A percentile compares a stretch with the other conserved stretches of the same genome.
Evolutionary conservation across 2,113 vertebrate genomes (phyloP).

Genomic region (Notothenia coriiceps): DNA sequence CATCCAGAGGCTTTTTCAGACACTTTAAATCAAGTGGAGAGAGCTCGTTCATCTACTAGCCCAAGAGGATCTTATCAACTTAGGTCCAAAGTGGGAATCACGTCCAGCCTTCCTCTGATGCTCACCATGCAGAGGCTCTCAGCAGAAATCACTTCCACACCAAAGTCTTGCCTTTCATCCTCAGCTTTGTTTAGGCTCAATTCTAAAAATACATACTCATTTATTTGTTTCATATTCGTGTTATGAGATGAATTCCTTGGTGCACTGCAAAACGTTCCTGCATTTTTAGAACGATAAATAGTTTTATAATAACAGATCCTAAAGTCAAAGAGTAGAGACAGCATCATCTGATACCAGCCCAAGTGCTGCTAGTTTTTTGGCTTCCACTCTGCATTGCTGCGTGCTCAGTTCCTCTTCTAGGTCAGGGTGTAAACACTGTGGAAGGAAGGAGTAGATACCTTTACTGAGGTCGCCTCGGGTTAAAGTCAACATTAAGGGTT

Average conservation of each 20-base stretch:
- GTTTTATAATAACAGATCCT: constrained; percentile 22
- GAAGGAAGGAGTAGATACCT: constrained; percentile 46
- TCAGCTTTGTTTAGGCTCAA: constrained; percentile 9
- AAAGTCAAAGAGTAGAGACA: constrained; percentile 62
- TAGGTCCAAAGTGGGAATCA: constrained; percentile 39
- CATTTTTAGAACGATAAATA: constrained; percentile 47
- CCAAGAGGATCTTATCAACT: constrained; percentile 44
- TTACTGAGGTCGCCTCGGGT: constrained; percentile 50
- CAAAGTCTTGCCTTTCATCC: background rate
- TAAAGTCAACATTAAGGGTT: constrained; percentile 71
- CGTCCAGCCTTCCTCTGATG: constrained; percentile 47
- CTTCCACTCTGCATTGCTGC: constrained; percentile 61
- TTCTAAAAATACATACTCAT: constrained; percentile 36
- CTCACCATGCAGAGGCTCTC: background rate
- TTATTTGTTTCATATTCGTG: constrained; percentile 18
- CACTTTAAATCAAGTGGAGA: constrained; percentile 57
- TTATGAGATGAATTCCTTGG: constrained; percentile 37
- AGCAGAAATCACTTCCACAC: constrained; percentile 31
- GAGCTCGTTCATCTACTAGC: constrained; percentile 42
- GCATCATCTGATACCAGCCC: constrained; percentile 69
- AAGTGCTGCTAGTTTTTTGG: constrained; percentile 65
- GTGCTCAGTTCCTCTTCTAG: constrained; percentile 51
- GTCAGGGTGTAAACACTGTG: constrained; percentile 64
- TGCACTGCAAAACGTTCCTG: constrained; percentile 35
- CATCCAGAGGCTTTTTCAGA: constrained; percentile 48